phyloP scores from a whole-genome alignment of 1,140 invertebrate species.

The Nylanderia fulva region DNA sequence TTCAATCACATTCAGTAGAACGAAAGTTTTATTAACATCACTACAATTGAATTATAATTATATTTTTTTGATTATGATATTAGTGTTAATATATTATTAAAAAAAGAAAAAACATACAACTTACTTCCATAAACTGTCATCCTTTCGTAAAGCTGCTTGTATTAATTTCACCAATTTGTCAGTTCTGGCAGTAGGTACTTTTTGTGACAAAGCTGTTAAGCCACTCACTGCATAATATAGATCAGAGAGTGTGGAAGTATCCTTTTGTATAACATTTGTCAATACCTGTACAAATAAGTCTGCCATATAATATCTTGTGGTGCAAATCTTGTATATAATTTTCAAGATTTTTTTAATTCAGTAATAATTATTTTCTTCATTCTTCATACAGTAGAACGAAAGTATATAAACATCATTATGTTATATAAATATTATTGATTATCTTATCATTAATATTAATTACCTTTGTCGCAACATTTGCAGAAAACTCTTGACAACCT shows the following conservation, averaged over 20 bases:
- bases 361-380: slow-evolving; percentile 75
- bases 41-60: background rate
- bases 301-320: background rate
- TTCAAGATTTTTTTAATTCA: slow-evolving; percentile 59
- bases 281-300: slow-evolving; percentile 78
- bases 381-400: slow-evolving; percentile 81
- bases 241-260: slow-evolving; percentile 83
- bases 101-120: slow-evolving; percentile 63
- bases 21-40: slow-evolving; percentile 45
- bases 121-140: slow-evolving; percentile 91
- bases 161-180: slow-evolving; percentile 88
- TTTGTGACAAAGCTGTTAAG: slow-evolving; percentile 81
- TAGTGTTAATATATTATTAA: background rate
- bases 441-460: background rate
- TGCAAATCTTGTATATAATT: slow-evolving; percentile 16
- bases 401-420: slow-evolving; percentile 80
- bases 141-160: slow-evolving; percentile 90
- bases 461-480: slow-evolving; percentile 79
- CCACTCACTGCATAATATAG: slow-evolving; percentile 84
- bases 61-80: background rate
- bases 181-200: slow-evolving; percentile 84
- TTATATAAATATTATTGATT: background rate
- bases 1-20: slow-evolving; percentile 22
- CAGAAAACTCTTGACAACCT: slow-evolving; percentile 81
- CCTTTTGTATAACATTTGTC: slow-evolving; percentile 83